A percentile compares a stretch with the other conserved stretches of the same genome.
phyloP scores from a whole-genome alignment of 2,888 invertebrate genomes.

The Drosophila siamana region DNA sequence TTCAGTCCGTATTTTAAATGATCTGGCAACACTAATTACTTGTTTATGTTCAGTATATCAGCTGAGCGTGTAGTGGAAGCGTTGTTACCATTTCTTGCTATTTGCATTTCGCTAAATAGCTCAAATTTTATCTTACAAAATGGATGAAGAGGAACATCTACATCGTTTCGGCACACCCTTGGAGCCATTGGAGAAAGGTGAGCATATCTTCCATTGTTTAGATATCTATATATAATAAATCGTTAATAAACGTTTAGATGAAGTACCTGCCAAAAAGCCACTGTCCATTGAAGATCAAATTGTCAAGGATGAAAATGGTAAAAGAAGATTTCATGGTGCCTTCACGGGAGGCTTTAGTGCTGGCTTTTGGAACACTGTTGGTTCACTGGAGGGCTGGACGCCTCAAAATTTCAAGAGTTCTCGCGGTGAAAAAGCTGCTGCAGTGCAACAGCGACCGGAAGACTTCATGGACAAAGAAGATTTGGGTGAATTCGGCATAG shows the following conservation, averaged over 20 bases:
- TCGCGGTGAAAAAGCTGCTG: slow-evolving; percentile 88
- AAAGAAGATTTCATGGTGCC: slow-evolving; percentile 98
- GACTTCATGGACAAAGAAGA: slow-evolving; percentile 99
- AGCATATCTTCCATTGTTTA: neutral
- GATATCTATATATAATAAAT: no score
- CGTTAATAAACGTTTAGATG: slow-evolving; percentile 87
- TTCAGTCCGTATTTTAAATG: neutral
- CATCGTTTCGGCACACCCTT: slow-evolving; percentile 92
- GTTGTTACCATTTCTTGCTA: neutral
- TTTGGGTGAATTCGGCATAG: slow-evolving; percentile 96
- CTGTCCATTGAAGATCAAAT: slow-evolving; percentile 93
- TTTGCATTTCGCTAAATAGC: slow-evolving; percentile 1
- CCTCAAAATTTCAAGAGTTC: slow-evolving; percentile 97
- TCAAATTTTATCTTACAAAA: slow-evolving; percentile 16
- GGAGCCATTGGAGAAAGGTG: slow-evolving; percentile 94
- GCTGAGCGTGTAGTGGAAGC: slow-evolving; percentile 20
- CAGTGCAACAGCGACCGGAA: slow-evolving; percentile 89
- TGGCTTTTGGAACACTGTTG: slow-evolving; percentile 98
- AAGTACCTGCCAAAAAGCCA: slow-evolving; percentile 92
- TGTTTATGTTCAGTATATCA: slow-evolving; percentile 43
- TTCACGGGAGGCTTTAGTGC: slow-evolving; percentile 99
- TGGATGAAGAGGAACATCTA: slow-evolving; percentile 89
- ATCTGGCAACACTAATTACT: slow-evolving; percentile 16
- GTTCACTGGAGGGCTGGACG: slow-evolving; percentile 97
- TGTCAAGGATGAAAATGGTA: slow-evolving; percentile 95